Percentiles rank a stretch among this genome's conserved stretches.
phyloP scores from a whole-genome alignment of 2,113 vertebrate genomes.

The Gymnorhina tibicen region DNA sequence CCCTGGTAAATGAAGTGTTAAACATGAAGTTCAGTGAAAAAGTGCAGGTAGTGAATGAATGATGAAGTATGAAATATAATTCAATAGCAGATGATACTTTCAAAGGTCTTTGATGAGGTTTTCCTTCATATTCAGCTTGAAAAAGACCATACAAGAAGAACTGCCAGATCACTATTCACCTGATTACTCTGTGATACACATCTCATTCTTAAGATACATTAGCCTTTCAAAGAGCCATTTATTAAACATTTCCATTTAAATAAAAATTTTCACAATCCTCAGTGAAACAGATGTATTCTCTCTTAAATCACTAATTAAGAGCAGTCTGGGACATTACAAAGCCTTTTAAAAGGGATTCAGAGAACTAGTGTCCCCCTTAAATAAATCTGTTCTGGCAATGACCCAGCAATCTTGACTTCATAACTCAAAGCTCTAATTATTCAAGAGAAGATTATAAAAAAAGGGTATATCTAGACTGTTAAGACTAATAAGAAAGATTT shows the following conservation, averaged over 20 bases:
- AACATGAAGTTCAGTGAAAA: not conserved
- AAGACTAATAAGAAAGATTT: conserved; percentile 9
- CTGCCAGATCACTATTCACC: not conserved
- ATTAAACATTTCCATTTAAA: conserved; percentile 24
- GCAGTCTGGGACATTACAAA: conserved; percentile 30
- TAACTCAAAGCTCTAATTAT: conserved; percentile 57
- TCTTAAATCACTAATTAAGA: conserved; percentile 63
- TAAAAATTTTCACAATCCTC: conserved; percentile 52
- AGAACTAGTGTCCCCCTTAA: conserved; percentile 12
- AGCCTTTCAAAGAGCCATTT: conserved; percentile 26
- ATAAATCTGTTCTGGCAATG: conserved; percentile 53
- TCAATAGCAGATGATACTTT: not conserved
- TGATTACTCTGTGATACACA: not conserved
- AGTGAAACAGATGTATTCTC: conserved; percentile 40
- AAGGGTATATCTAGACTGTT: not conserved
- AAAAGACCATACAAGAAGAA: not conserved
- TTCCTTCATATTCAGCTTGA: not conserved
- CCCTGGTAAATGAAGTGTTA: not conserved
- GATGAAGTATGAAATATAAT: not conserved
- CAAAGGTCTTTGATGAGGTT: not conserved
- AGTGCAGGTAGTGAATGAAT: not conserved
- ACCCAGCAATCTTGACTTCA: conserved; percentile 34
- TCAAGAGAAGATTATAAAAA: conserved; percentile 6
- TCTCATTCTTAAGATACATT: conserved; percentile 24
- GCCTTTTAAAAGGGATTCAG: conserved; percentile 50